phyloP scores from a whole-genome alignment of 2,888 invertebrate genomes.

The Tupiocoris notatus region DNA sequence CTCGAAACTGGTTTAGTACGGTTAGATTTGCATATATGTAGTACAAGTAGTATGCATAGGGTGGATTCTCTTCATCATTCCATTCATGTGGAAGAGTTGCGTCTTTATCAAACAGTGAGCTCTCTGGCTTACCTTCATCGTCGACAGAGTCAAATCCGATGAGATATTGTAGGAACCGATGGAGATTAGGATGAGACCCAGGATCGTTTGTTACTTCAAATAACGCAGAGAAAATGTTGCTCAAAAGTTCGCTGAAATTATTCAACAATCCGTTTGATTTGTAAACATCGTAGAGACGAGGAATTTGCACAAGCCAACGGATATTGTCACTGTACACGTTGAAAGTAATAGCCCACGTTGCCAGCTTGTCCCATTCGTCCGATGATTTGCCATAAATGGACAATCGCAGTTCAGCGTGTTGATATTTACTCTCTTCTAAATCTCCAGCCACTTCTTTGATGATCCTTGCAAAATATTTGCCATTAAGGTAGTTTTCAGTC shows the following conservation, averaged over 20 bases:
- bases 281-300: constrained; percentile 94
- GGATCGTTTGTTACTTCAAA: constrained; percentile 97
- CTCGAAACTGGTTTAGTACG: constrained; percentile 91
- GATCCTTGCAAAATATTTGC: constrained; percentile 95
- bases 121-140: constrained; percentile 98
- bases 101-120: constrained; percentile 81
- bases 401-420: constrained; percentile 91
- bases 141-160: constrained; percentile 98
- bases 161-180: constrained; percentile 75
- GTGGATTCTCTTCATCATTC: constrained; percentile 90
- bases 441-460: constrained; percentile 96
- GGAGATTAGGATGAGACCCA: constrained; percentile 84
- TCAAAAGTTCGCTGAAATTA: constrained; percentile 92
- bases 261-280: constrained; percentile 88
- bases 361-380: constrained; percentile 95
- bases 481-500: constrained; percentile 94
- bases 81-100: constrained; percentile 78
- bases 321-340: constrained; percentile 95
- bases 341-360: constrained; percentile 90
- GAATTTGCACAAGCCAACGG: constrained; percentile 96
- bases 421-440: constrained; percentile 97
- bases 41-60: constrained; percentile 96
- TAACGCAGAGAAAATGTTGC: constrained; percentile 91
- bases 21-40: constrained; percentile 97
- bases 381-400: constrained; percentile 93